Conservation (phyloP, 2,888 invertebrate genomes). For the Molorchus minor region DNA sequence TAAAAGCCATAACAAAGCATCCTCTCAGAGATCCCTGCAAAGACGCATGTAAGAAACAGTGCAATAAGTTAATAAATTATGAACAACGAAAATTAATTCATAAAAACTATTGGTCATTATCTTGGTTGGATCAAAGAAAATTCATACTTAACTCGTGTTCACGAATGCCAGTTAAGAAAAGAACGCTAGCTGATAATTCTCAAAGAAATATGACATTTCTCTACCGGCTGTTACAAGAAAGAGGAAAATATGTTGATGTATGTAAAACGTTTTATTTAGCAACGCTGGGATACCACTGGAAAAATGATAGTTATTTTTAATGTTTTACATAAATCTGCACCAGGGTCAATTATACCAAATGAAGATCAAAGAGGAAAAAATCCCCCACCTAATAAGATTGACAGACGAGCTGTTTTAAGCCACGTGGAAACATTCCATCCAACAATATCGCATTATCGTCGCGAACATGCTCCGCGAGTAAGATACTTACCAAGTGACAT, state of each 20-base stretch:
- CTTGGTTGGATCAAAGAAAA: constrained; percentile 23
- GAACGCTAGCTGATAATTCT: constrained; percentile 16
- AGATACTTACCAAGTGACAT: constrained; percentile 20
- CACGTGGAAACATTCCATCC: constrained; percentile 8
- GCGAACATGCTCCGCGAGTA: constrained; percentile 17
- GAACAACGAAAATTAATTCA: constrained; percentile 20
- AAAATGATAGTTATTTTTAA: constrained; percentile 28
- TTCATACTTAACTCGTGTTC: constrained; percentile 28
- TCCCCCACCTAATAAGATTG: constrained; percentile 21
- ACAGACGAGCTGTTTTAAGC: constrained; percentile 16
- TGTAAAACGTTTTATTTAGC: constrained; percentile 22
- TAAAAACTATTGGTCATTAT: constrained; percentile 23
- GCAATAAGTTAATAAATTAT: constrained; percentile 23
- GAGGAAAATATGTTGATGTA: constrained; percentile 24
- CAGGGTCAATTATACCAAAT: constrained; percentile 21
- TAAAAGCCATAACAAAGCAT: constrained; percentile 3
- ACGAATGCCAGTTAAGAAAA: constrained; percentile 26
- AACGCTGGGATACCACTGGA: constrained; percentile 19
- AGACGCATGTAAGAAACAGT: constrained; percentile 16
- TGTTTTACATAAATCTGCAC: constrained; percentile 24
- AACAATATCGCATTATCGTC: constrained; percentile 13
- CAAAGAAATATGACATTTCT: constrained; percentile 28
- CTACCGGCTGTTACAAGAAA: constrained; percentile 21
- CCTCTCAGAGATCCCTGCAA: background rate
- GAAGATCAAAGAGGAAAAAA: constrained; percentile 24